These are phyloP conservation scores for Trichogramma evanescens DNA, from an alignment of 2,888 invertebrate genomes.

Conservation along the genomic window DNA sequence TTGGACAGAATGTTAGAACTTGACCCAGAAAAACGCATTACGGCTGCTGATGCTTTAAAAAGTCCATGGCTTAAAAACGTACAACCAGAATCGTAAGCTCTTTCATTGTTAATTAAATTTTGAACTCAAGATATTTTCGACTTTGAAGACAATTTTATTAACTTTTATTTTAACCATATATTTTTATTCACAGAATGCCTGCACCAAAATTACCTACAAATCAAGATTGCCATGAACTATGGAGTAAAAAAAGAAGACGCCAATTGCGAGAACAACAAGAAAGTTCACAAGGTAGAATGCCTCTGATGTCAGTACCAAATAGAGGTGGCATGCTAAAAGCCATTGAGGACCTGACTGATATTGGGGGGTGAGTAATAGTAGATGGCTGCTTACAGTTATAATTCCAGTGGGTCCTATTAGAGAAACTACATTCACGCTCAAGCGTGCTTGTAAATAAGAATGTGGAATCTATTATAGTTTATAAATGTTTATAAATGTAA, in stretches of 20 bases:
- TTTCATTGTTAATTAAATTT: conserved; percentile 4
- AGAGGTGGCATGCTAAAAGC: conserved; percentile 43
- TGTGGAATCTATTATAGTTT: conserved; percentile 15
- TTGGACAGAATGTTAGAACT: conserved; percentile 93
- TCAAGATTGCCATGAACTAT: conserved; percentile 99
- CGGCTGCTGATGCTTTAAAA: conserved; percentile 88
- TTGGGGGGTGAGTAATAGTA: conserved; percentile 54
- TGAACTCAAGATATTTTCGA: conserved; percentile 6
- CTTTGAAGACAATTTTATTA: conserved; percentile 6
- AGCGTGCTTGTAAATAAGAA: conserved; percentile 12
- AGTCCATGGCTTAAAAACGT: conserved; percentile 89
- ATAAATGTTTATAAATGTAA: too few relatives aligned
- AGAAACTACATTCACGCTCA: conserved; percentile 4
- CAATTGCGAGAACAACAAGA: conserved; percentile 74
- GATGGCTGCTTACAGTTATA: conserved; percentile 24
- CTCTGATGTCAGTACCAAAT: conserved; percentile 40
- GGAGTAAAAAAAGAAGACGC: conserved; percentile 92
- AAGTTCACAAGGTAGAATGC: conserved; percentile 35
- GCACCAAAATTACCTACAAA: conserved; percentile 82
- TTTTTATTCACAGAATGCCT: conserved; percentile 59
- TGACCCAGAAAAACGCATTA: conserved; percentile 88
- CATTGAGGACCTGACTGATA: conserved; percentile 49
- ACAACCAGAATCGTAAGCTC: conserved; percentile 78
- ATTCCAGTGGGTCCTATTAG: conserved; percentile 23
- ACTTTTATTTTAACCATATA: neutral